Evolutionary conservation across 2,113 vertebrate genomes (phyloP), one percentile per base, ranked within the genome.

Genomic region (Ardeotis arabs): DNA sequence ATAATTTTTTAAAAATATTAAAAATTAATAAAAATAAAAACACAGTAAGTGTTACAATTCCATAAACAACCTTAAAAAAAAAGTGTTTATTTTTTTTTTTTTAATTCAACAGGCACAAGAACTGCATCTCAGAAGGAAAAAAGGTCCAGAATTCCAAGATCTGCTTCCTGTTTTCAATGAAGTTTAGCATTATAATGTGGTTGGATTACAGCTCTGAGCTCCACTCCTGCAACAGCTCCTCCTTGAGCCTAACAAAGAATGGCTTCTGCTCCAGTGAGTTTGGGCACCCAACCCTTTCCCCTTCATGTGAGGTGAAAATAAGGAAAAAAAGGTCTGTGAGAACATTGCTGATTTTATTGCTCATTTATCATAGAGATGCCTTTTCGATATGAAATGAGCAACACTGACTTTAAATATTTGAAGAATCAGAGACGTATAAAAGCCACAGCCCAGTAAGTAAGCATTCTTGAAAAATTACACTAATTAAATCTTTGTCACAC

Each of bases 401-500:
- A 90, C 27, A 49, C 4, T 64, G 85, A 52, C 56, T 69, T 94
- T 62, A 87, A 93, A 94, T 90, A 94, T 95, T 96, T 95, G 92
- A 91, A 75, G 69, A 93, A 93, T 59, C 15, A 33, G 31, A 50
- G 69, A 49, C 37, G 17, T 66, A 37, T 25, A 80, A 84, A 89
- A 89, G 60, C 77, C 78, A 80, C 21, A 95, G 45, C 52, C 67
- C 70, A 88, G 28, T 83, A 78, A 82, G 62, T 21, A 94, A 89
- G 95, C 56, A 93, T 68, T 75, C 72, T 52, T 93, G 94, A 97
- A 84, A 98, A 95, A 94, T 96, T 96, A 79, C 63, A 86, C 58
- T 80, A 92, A 96, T 96, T 95, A 97, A 96, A 90, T 60, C 74
- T 75, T 91, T 94, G 73, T 95, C 79, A 74, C 75, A 90, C 49